Base-by-base conservation (phyloP, 2,113 vertebrate species). In the Oreochromis aureus region DNA sequence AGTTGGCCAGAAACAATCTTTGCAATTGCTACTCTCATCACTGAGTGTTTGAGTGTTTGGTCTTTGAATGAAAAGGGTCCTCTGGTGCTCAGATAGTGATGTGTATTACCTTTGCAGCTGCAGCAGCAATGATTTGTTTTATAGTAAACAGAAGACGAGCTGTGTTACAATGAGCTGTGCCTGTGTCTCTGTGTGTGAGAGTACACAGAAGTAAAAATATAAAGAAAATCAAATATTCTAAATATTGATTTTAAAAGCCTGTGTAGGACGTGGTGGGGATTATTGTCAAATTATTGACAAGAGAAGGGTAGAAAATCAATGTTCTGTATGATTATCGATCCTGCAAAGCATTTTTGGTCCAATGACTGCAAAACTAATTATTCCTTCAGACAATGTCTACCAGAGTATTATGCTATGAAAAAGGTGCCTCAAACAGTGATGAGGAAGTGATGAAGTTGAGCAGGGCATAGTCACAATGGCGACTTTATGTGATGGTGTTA, bases 121-220 rank as follows among this genome's bases (percentile, higher is more conserved):
- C 55, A 53, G 76, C 82, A 12, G 56, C n/a, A 15, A 7, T 24
- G 53, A 61, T 85, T 83, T 66, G 61, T 71, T 91, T 82, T 83
- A 30, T 54, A 41, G 58, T 63, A 71, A 71, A 78, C 19, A 89
- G 55, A 48, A 80, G 44, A 86, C n/a, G 48, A 56, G 41, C 53
- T 13, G 32, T 39, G 61, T 39, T 39, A 66, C 34, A 66, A 13
- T 41, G 36, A 41, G 19, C 3, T 6, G 36, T 84, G 61, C 19
- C 0, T 66, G 2, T n/a, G 27, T 12, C 10, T 10, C 16, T 13
- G 11, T 32, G 24, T 6, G 34, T 0, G 61, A 22, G 34, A 8
- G 63, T 34, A 27, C 18, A 41, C 69, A 76, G 41, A 76, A 76
- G 22, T 18, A 48, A 0, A 48, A 48, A 0, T 48, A 73, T 73